Conservation (phyloP, 2,888 invertebrate species). For the Campoletis raptor region DNA sequence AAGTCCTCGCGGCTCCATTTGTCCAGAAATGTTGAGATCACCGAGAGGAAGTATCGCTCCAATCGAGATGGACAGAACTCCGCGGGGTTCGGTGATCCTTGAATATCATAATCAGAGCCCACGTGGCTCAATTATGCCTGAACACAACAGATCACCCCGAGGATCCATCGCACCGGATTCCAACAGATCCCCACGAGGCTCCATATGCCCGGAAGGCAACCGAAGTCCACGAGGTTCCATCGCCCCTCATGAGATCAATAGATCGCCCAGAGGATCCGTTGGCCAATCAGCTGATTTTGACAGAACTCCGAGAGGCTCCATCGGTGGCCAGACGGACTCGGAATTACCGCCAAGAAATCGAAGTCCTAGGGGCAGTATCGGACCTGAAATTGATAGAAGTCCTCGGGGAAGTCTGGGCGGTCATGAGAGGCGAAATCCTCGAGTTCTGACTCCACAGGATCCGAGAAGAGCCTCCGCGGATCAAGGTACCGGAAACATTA, state of each 20-base stretch:
- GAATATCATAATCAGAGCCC: constrained; percentile 85
- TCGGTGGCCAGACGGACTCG: constrained; percentile 71
- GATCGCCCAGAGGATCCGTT: constrained; percentile 85
- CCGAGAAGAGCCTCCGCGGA: constrained; percentile 81
- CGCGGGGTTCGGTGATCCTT: constrained; percentile 87
- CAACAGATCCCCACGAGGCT: constrained; percentile 86
- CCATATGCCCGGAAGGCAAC: constrained; percentile 85
- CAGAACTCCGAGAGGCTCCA: constrained; percentile 81
- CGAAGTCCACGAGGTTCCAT: constrained; percentile 88
- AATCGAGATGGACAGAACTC: constrained; percentile 85
- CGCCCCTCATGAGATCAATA: constrained; percentile 80
- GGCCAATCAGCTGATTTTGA: constrained; percentile 85
- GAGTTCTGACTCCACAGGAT: constrained; percentile 85
- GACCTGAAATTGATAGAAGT: constrained; percentile 84
- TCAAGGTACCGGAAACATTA: constrained; percentile 76
- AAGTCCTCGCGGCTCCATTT: constrained; percentile 88
- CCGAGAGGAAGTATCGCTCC: constrained; percentile 83
- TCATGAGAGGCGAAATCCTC: constrained; percentile 87
- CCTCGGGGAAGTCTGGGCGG: constrained; percentile 84
- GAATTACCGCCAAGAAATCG: constrained; percentile 74
- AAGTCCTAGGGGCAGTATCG: constrained; percentile 87
- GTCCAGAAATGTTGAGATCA: constrained; percentile 87
- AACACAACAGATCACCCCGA: constrained; percentile 83
- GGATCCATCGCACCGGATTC: constrained; percentile 86
- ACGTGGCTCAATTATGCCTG: constrained; percentile 83